Percentiles rank a stretch among this genome's conserved stretches.
These are phyloP conservation scores for Emydocephalus ijimae DNA, from an alignment of 2,113 vertebrate species.

Conservation along the genomic window DNA sequence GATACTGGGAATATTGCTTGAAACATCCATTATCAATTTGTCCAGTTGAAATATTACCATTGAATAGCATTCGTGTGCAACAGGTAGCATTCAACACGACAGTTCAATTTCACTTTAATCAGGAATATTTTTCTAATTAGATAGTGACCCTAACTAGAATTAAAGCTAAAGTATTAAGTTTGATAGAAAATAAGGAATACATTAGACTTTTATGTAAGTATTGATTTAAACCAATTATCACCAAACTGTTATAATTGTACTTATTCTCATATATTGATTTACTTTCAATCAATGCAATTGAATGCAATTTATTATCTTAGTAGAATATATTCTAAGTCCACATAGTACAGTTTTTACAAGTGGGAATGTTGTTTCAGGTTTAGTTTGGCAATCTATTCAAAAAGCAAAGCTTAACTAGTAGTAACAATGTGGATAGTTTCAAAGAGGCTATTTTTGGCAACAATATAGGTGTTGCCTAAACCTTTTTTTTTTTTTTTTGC, in stretches of 20 bases:
- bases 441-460: not conserved
- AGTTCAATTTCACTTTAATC: not conserved
- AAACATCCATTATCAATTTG: not conserved
- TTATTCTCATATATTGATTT: not conserved
- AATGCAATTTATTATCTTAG: not conserved
- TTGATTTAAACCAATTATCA: not conserved
- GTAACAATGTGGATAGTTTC: not conserved
- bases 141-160: not conserved
- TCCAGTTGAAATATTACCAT: not conserved
- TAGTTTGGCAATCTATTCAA: not conserved
- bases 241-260: not conserved
- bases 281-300: not conserved
- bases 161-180: not conserved
- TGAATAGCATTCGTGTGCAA: not conserved
- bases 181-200: not conserved
- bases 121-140: not conserved
- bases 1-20: not conserved
- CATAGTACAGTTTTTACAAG: not conserved
- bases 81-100: not conserved
- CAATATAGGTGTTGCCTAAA: not conserved
- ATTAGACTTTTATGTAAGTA: not conserved
- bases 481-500: not conserved
- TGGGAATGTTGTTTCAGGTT: not conserved
- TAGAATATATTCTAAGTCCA: not conserved
- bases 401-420: not conserved